Conservation (phyloP, 2,888 invertebrate genomes). For the Bhutanitis thaidina region DNA sequence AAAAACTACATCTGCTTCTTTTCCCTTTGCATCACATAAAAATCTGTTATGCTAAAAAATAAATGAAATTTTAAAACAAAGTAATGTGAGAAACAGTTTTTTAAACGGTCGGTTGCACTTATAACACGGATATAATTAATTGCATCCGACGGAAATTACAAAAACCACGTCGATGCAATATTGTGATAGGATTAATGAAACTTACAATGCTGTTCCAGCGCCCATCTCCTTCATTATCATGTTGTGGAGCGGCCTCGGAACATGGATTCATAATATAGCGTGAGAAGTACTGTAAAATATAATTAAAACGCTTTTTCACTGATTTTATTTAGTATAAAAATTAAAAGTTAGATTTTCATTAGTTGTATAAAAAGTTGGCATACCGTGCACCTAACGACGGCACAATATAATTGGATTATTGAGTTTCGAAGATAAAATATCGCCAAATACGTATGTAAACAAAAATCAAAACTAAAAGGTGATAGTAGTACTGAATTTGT, state of each 20-base stretch:
- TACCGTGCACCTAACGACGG: not conserved
- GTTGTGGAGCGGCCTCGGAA: slow-evolving; percentile 83
- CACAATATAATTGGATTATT: not conserved
- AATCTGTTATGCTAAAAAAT: slow-evolving; percentile 93
- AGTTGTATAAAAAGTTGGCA: not conserved
- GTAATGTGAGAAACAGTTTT: slow-evolving; percentile 6
- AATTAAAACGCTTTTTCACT: not conserved
- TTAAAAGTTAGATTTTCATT: too few species aligned
- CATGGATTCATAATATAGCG: slow-evolving; percentile 83
- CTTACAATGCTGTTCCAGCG: slow-evolving; percentile 89
- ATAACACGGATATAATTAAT: slow-evolving; percentile 6
- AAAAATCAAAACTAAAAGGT: too few species aligned
- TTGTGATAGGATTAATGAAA: slow-evolving; percentile 23
- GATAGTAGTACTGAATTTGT: too few species aligned
- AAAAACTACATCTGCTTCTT: slow-evolving; percentile 95
- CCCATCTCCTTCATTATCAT: slow-evolving; percentile 90
- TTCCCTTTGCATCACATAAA: slow-evolving; percentile 90
- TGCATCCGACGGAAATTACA: not conserved
- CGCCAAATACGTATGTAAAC: not conserved
- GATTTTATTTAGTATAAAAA: not conserved
- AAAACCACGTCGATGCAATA: slow-evolving; percentile 25
- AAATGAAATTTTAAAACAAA: slow-evolving; percentile 31
- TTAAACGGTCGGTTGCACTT: slow-evolving; percentile 12
- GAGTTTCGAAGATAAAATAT: not conserved
- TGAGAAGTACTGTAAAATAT: slow-evolving; percentile 6